Conservation (phyloP, 1,140 invertebrate species). For the Neocloeon triangulifer region DNA sequence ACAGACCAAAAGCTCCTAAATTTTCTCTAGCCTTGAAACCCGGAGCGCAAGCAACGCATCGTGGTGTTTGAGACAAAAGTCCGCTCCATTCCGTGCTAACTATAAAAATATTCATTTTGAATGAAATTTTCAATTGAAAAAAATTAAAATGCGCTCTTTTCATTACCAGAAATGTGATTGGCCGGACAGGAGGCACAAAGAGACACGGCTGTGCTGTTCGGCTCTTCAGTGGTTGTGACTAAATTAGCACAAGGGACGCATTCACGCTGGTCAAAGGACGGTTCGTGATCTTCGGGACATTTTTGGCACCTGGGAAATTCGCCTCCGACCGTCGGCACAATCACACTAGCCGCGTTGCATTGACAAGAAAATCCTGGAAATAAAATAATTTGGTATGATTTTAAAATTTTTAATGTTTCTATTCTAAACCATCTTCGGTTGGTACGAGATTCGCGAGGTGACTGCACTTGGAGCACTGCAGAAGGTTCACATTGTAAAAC, state of each 20-base stretch:
- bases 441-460: slow-evolving; percentile 13
- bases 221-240: not conserved
- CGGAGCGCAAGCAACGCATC: slow-evolving; percentile 5
- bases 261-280: slow-evolving; percentile 15
- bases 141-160: not conserved
- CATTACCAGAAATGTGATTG: too few species aligned
- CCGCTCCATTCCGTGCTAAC: not conserved
- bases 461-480: slow-evolving; percentile 15
- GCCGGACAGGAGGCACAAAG: not conserved
- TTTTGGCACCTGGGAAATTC: slow-evolving; percentile 13
- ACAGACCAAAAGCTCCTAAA: not conserved
- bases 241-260: slow-evolving; percentile 16
- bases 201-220: not conserved
- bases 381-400: too few species aligned
- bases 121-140: too few species aligned
- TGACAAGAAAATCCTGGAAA: slow-evolving; percentile 13
- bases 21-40: not conserved
- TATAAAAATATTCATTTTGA: too few species aligned
- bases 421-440: slow-evolving; percentile 14
- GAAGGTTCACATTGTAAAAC: slow-evolving; percentile 14
- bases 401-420: slow-evolving; percentile 3
- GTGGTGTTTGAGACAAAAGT: not conserved
- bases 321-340: slow-evolving; percentile 10
- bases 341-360: slow-evolving; percentile 15
- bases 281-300: slow-evolving; percentile 13